Percentiles rank a stretch among this genome's conserved stretches.
Evolutionary conservation across 2,888 invertebrate species (phyloP).

Genomic region (Drosophila ustulata): DNA sequence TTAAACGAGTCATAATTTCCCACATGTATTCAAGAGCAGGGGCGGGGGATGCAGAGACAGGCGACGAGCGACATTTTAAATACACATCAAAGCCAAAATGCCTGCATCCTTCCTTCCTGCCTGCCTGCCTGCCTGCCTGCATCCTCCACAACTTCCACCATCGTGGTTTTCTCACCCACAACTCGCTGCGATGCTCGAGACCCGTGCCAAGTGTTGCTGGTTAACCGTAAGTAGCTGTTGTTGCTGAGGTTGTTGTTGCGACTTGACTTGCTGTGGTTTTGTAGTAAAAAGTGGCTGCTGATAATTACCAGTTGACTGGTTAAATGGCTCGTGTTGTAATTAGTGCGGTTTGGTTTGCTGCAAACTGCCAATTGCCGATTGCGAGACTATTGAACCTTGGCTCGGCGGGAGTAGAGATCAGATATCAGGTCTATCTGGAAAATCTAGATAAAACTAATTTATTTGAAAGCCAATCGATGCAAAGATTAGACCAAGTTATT

Average conservation of each 20-base stretch:
- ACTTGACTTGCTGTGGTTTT: too few species aligned
- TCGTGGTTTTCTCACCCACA: background rate
- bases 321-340: conserved; percentile 74
- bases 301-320: conserved; percentile 71
- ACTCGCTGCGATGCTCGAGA: background rate
- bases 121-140: background rate
- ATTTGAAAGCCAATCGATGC: background rate
- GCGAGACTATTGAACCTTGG: conserved; percentile 19
- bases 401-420: background rate
- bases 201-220: conserved; percentile 76
- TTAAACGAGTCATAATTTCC: conserved; percentile 81
- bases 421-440: conserved; percentile 20
- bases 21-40: conserved; percentile 58
- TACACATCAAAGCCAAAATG: conserved; percentile 72
- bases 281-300: conserved; percentile 48
- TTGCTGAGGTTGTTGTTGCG: conserved; percentile 1
- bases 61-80: conserved; percentile 52
- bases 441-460: background rate
- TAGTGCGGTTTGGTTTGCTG: conserved; percentile 63
- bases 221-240: conserved; percentile 77
- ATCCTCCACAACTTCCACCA: background rate
- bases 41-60: conserved; percentile 28
- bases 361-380: conserved; percentile 22
- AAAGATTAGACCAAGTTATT: background rate
- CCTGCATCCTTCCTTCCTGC: conserved; percentile 10